These are phyloP conservation scores for Petrocephalus sullivani DNA, from an alignment of 2,797 vertebrate genomes.

Conservation along the genomic window DNA sequence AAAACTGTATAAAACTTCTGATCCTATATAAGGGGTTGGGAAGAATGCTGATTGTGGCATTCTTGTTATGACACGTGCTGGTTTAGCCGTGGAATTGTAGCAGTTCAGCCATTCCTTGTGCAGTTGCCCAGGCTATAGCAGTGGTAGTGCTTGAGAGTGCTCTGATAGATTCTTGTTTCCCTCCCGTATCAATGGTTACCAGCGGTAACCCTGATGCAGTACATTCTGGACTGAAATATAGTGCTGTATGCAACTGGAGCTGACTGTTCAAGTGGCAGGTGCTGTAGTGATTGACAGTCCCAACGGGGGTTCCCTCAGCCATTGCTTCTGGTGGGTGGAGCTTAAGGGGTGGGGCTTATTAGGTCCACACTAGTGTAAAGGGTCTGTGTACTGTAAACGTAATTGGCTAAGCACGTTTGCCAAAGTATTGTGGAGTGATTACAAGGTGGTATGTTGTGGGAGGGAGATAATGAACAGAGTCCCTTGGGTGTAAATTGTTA, in stretches of 20 bases:
- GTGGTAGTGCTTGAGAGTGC: not conserved
- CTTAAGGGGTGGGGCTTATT: not conserved
- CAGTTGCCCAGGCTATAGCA: not conserved
- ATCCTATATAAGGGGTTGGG: not conserved
- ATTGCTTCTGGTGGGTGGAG: constrained; percentile 9
- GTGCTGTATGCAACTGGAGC: constrained; percentile 46
- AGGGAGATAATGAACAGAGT: not conserved
- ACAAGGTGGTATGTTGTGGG: not conserved
- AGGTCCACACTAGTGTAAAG: not conserved
- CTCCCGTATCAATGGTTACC: constrained; percentile 36
- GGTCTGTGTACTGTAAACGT: not conserved
- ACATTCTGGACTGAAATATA: constrained; percentile 46
- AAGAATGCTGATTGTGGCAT: not conserved
- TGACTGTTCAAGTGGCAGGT: constrained; percentile 43
- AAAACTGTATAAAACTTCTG: not conserved
- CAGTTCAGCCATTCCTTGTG: not conserved
- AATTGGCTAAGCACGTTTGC: not conserved
- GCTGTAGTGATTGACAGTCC: constrained; percentile 38
- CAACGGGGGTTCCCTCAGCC: constrained; percentile 23
- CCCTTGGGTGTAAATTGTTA: not conserved
- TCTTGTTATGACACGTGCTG: not conserved
- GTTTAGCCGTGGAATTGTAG: not conserved
- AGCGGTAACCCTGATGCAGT: constrained; percentile 39
- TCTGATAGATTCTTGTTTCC: constrained; percentile 17
- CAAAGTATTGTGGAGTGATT: not conserved